Evolutionary conservation across 2,113 vertebrate genomes (phyloP).

Genomic region (Manacus vitellinus): DNA sequence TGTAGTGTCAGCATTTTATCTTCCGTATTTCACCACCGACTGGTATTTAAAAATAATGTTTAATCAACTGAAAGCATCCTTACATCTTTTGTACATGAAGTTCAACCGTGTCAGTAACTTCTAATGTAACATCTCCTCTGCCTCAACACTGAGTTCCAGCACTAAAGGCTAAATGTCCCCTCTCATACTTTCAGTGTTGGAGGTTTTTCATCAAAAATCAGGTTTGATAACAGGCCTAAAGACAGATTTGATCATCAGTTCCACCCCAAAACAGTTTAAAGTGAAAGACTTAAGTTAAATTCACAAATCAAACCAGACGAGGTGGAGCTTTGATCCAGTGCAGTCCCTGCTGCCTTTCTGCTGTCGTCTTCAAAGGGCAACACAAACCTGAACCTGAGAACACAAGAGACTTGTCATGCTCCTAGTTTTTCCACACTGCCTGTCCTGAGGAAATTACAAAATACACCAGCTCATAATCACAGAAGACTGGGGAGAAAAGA

Average conservation of each 20-base stretch:
- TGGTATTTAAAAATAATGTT: neutral
- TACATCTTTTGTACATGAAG: neutral
- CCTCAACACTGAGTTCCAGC: neutral
- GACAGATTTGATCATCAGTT: constrained; percentile 39
- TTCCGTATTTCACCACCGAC: neutral
- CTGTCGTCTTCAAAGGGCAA: neutral
- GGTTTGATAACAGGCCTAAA: neutral
- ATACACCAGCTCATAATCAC: neutral
- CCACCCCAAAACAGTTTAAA: neutral
- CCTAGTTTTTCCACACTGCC: neutral
- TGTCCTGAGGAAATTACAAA: neutral
- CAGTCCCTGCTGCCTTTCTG: neutral
- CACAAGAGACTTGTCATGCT: neutral
- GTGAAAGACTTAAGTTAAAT: neutral
- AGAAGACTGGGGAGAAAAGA: neutral
- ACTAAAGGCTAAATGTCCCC: neutral
- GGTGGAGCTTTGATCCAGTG: neutral
- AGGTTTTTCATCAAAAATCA: neutral
- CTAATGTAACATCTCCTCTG: neutral
- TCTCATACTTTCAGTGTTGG: neutral
- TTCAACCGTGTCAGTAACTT: neutral
- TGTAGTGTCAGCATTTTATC: neutral
- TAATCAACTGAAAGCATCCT: neutral
- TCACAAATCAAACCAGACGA: neutral
- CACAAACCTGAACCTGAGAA: neutral